Evolutionary conservation across 2,113 vertebrate species (phyloP), one percentile per base, ranked within the genome.

Genomic region (Equus quagga): DNA sequence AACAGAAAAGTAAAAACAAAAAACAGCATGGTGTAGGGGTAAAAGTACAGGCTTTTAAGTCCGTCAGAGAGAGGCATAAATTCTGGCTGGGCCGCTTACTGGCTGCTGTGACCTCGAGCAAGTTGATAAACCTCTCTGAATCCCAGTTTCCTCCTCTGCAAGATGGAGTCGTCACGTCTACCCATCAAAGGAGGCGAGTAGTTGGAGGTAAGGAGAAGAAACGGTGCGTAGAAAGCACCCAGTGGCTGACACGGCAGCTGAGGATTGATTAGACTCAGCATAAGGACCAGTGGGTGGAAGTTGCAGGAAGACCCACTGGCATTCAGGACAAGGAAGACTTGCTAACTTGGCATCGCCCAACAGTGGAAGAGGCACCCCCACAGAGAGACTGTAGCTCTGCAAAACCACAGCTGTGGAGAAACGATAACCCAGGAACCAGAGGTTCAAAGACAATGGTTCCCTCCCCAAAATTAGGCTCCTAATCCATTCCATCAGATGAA

Each of bases 31-130:
- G 15, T 54, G 0, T 46, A n/a, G 17, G n/a, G n/a, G n/a, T 51
- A 91, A 88, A 94, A 90, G 24, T 18, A 79, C 46, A 96, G 58
- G n/a, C 26, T 83, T 82, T 51, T 88, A 36, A 94, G 8, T n/a
- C 41, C 15, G 12, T 46, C 58, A 26, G 21, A 56, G 31, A 93
- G 54, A 36, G 62, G 13, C 21, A 58, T 72, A 96, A 72, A 82
- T 92, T 90, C 64, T 95, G 49, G 4, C 31, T 64, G 49, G 44
- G 44, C 18, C 33, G 56, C 13, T 70, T 46, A n/a, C 15, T 89
- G 65, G 26, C 26, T 97, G 36, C 91, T 92, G 26, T n/a, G 49
- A 89, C 23, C 75, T 94, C 23, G 3, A 93, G 24, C 70, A 93
- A 82, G 24, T 49, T 96, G 49, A 75, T 62, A 49, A 93, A 84